Evolutionary conservation across 1,140 invertebrate genomes (phyloP).

Genomic region (Gerris buenoi): DNA sequence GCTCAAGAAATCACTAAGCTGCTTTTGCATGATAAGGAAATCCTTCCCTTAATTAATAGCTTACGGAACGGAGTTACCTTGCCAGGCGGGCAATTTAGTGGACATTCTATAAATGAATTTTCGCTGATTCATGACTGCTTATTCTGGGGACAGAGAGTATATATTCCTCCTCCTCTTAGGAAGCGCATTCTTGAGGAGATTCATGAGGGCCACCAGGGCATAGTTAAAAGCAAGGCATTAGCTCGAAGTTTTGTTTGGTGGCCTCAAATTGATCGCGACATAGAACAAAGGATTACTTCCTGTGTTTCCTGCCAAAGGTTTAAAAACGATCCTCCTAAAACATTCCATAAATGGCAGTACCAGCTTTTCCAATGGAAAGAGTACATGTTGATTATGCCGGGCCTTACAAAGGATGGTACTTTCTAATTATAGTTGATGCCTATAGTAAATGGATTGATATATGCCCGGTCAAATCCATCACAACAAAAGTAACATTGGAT

Average conservation of each 20-base stretch:
- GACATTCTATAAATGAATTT: not conserved
- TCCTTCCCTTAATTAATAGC: not conserved
- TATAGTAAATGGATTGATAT: slow-evolving; percentile 10
- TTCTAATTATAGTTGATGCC: slow-evolving; percentile 30
- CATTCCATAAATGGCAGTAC: too few species aligned
- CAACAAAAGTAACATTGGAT: not conserved
- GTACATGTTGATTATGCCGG: slow-evolving; percentile 32
- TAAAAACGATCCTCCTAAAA: not conserved
- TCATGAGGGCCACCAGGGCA: not conserved
- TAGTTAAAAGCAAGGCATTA: not conserved
- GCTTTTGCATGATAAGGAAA: not conserved
- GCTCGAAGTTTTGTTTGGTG: not conserved
- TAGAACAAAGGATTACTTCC: not conserved
- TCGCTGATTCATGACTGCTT: not conserved
- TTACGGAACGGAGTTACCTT: not conserved
- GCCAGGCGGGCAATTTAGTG: not conserved
- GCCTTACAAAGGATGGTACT: slow-evolving; percentile 22
- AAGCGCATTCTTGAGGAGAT: not conserved
- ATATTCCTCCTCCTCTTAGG: not conserved
- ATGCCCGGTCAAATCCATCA: not conserved
- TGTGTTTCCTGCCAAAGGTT: not conserved
- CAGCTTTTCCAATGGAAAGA: not conserved
- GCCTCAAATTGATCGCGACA: not conserved
- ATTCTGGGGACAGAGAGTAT: not conserved
- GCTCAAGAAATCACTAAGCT: not conserved